These are phyloP conservation scores for Conus ventricosus DNA, from an alignment of 1,140 invertebrate species.

Conservation along the genomic window DNA sequence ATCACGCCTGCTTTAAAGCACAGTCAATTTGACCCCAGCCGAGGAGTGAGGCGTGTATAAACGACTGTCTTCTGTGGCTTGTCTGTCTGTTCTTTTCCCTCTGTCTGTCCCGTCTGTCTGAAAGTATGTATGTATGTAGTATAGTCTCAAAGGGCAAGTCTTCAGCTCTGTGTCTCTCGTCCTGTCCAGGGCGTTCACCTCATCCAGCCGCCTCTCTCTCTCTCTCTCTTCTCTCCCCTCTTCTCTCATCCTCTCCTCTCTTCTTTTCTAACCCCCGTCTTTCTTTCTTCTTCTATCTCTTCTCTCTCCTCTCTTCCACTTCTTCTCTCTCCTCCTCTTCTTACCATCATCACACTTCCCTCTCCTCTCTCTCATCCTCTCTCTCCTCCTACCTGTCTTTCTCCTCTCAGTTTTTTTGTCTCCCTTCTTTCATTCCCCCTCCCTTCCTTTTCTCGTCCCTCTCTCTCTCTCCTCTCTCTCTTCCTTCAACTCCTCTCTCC, in stretches of 20 bases:
- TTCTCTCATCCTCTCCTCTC: background rate
- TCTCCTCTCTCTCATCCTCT: background rate
- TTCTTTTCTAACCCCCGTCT: background rate
- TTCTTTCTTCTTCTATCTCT: background rate
- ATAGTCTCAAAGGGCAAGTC: too few species aligned
- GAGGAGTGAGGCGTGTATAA: too few species aligned
- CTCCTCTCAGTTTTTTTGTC: too few species aligned
- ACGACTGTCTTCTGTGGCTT: too few species aligned
- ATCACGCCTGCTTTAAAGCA: too few species aligned
- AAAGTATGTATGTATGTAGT: too few species aligned
- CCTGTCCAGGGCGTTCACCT: too few species aligned
- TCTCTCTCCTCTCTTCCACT: background rate
- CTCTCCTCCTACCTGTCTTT: background rate
- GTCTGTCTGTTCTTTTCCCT: too few species aligned
- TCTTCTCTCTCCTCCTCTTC: background rate
- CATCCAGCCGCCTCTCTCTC: too few species aligned
- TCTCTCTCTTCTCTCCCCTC: background rate
- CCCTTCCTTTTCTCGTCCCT: background rate
- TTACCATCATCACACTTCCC: background rate
- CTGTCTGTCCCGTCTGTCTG: too few species aligned
- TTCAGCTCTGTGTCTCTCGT: too few species aligned
- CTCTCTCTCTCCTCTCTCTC: conserved; percentile 2
- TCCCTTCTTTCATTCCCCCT: background rate
- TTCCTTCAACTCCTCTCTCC: background rate
- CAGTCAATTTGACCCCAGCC: too few species aligned